Evolutionary conservation across 2,113 vertebrate species (phyloP), one percentile per base, ranked within the genome.

Genomic region (Dicentrarchus labrax): DNA sequence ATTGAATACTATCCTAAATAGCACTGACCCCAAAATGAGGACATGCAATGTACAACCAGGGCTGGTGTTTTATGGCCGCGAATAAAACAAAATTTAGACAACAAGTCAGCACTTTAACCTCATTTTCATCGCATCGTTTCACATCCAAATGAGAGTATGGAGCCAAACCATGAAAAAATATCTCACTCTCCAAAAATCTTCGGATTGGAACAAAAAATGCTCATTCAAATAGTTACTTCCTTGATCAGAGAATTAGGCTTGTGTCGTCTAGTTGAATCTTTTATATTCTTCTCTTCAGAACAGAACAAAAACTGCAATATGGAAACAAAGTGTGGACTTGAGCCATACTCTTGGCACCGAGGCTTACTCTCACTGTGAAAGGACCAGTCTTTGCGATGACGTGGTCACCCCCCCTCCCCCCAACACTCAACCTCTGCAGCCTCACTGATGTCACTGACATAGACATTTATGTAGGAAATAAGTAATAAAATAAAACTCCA

Each of bases 401-500:
- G 60, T 69, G 53, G 12, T 12, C 16, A 30, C 38, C 41, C 57
- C 21, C 13, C 16, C 19, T 9, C 12, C 19, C 11, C 57, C 54
- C 1, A 13, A 11, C n/a, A 13, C 16, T 2, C 65, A n/a, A 50
- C 21, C 50, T 64, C 76, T 72, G 57, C 66, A 59, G 80, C 48
- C 68, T 78, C 69, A 57, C 78, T 89, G 78, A 88, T 83, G 86
- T 90, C 86, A 90, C 81, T 78, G 81, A 88, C 72, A 76, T 80
- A 19, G 60, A 83, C 80, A 76, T 90, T 83, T 76, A 79, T 83
- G 73, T 24, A 67, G 80, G 80, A 91, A 91, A 87, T 70, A 65
- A 73, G 86, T 80, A 10, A 82, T 93, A 78, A 90, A 90, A 84
- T 77, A 53, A 89, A 87, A 53, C 79, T 75, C 84, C 45, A 77